Conservation (phyloP, 64 coral and sea anemone species). For the Porites lutea region DNA sequence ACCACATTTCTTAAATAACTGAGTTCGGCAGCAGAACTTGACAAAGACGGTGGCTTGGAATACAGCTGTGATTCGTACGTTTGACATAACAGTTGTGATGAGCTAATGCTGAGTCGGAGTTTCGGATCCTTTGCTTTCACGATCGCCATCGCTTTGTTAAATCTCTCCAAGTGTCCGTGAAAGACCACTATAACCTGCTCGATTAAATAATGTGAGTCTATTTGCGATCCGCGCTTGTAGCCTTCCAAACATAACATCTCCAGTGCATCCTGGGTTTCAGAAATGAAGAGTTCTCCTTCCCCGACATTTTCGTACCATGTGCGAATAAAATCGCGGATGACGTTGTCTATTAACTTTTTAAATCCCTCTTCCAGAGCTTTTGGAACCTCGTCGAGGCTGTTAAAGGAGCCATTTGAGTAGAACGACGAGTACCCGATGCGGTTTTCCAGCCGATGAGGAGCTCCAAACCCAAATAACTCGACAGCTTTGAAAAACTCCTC, state of each 20-base stretch:
- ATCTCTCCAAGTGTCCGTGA: conserved; percentile 85
- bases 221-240: conserved; percentile 68
- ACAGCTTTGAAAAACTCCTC: conserved; percentile 80
- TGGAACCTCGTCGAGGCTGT: conserved; percentile 58
- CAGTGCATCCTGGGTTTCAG: conserved; percentile 66
- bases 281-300: conserved; percentile 73
- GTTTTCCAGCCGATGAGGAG: conserved; percentile 64
- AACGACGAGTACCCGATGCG: conserved; percentile 16
- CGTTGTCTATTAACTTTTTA: conserved; percentile 65
- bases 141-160: conserved; percentile 68
- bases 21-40: conserved; percentile 60
- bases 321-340: conserved; percentile 82
- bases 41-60: conserved; percentile 50
- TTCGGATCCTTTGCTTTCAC: conserved; percentile 69
- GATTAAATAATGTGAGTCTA: conserved; percentile 79
- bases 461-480: conserved; percentile 84
- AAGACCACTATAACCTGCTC: conserved; percentile 85
- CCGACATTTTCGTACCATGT: conserved; percentile 93
- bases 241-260: conserved; percentile 64
- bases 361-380: conserved; percentile 69
- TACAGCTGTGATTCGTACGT: conserved; percentile 82
- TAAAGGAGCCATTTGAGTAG: conserved; percentile 15
- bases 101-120: conserved; percentile 51
- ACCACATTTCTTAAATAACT: conserved; percentile 91
- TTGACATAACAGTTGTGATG: conserved; percentile 59